Percentiles rank a stretch among this genome's conserved stretches.
These are phyloP conservation scores for Drosophila biarmipes DNA, from an alignment of 1,140 invertebrate genomes.

Conservation along the genomic window DNA sequence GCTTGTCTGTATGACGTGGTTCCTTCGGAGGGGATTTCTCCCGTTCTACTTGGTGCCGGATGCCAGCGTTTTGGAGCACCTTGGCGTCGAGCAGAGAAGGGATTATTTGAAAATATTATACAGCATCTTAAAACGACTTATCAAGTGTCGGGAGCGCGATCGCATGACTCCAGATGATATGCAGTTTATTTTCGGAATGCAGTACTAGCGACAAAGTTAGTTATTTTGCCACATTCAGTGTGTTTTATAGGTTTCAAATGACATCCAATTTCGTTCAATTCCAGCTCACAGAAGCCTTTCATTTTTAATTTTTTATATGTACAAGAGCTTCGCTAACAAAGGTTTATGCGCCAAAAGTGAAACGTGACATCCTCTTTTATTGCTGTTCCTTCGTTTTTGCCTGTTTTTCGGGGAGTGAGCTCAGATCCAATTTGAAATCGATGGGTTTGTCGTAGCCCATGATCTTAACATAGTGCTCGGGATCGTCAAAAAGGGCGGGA, in stretches of 20 bases:
- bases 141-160: slow-evolving; percentile 15
- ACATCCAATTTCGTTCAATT: not conserved
- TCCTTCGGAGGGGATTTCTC: slow-evolving; percentile 13
- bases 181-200: slow-evolving; percentile 7
- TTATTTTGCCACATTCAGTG: no score
- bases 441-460: slow-evolving; percentile 97
- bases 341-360: not conserved
- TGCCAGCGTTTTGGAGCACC: slow-evolving; percentile 22
- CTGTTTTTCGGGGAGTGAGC: not conserved
- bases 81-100: not conserved
- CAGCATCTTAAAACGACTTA: not conserved
- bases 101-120: not conserved
- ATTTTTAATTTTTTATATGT: not conserved
- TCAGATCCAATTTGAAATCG: slow-evolving; percentile 88
- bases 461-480: slow-evolving; percentile 91
- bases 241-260: no score
- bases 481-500: slow-evolving; percentile 88
- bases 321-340: not conserved
- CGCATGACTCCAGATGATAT: slow-evolving; percentile 17
- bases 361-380: slow-evolving; percentile 29
- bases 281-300: not conserved
- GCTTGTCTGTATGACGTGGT: not conserved
- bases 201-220: not conserved
- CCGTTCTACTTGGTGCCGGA: slow-evolving; percentile 50
- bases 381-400: slow-evolving; percentile 44